These are phyloP conservation scores for Drosophila diplacantha DNA, from an alignment of 2,888 invertebrate species.

Conservation along the genomic window DNA sequence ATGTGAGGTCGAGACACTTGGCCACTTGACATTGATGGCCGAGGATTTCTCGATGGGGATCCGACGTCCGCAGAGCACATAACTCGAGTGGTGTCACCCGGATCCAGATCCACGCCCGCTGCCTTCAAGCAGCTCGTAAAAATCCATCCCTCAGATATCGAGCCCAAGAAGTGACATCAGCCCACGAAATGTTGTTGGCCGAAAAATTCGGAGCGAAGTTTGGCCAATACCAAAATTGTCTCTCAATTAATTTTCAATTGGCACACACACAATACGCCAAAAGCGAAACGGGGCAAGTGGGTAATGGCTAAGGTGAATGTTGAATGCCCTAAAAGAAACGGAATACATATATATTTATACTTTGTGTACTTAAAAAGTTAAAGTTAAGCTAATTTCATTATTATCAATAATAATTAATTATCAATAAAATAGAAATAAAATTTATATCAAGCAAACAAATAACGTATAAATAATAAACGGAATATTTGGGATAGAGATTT, in stretches of 20 bases:
- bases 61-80: slow-evolving; percentile 1
- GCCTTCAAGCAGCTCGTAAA: neutral
- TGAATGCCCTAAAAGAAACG: slow-evolving; percentile 1
- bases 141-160: slow-evolving; percentile 5
- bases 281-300: neutral
- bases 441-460: no score
- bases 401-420: no score
- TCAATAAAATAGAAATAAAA: neutral
- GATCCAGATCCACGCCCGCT: neutral
- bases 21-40: slow-evolving; percentile 41
- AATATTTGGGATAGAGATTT: neutral
- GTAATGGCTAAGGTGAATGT: neutral
- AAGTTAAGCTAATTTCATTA: no score
- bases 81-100: slow-evolving; percentile 18
- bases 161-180: slow-evolving; percentile 54
- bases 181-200: slow-evolving; percentile 41
- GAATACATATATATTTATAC: neutral
- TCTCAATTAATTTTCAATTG: slow-evolving; percentile 57
- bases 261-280: slow-evolving; percentile 48
- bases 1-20: slow-evolving; percentile 23
- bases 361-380: neutral
- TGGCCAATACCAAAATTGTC: slow-evolving; percentile 46
- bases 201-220: slow-evolving; percentile 17
- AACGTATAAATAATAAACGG: neutral
- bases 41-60: slow-evolving; percentile 12